Base-by-base conservation (phyloP, 1,140 invertebrate genomes). In the Apis dorsata region DNA sequence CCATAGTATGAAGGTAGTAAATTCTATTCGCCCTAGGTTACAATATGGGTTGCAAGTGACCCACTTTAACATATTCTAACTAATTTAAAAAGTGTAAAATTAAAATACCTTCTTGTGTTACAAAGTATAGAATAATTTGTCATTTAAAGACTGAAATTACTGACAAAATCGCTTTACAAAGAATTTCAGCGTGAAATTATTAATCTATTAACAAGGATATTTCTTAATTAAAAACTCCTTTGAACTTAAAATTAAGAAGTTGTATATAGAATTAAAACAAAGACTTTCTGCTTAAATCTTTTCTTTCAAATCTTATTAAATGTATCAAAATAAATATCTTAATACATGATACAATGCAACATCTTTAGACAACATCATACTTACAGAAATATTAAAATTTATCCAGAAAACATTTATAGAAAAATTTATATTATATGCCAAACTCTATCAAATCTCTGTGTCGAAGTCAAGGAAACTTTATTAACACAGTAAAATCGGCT, bases 401-500 rank as follows among this genome's bases (percentile, higher is more conserved):
- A 44, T 44, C 0, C 34, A 44, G 34, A 44, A 7, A 44, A 44
- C 0, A 44, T 44, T 44, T 44, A 44, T 5, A 44, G 34, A 44
- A 44, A 44, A 44, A 44, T 44, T 44, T 44, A 44, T 53, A 21
- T 65, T 49, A 65, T 65, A 17, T 15, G 19, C 10, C 15, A 34
- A 19, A 69, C n/a, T 51, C 24, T 13, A 15, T 55, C 57, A 53
- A 53, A 49, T 13, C 19, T 13, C 19, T 57, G 24, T 19, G 55
- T 49, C 51, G 71, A 28, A 28, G 13, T 51, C 62, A 19, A 13
- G 74, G 9, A 24, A 53, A 53, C 60, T 77, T 77, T 55, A 65
- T 77, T 51, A 66, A 65, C 24, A 49, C 51, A 55, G 62, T 53
- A 34, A 66, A 77, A 77, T 65, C 74, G 53, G 57, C 15, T 55